Evolutionary conservation across 1,140 invertebrate genomes (phyloP).

Genomic region (Aphis craccivora): DNA sequence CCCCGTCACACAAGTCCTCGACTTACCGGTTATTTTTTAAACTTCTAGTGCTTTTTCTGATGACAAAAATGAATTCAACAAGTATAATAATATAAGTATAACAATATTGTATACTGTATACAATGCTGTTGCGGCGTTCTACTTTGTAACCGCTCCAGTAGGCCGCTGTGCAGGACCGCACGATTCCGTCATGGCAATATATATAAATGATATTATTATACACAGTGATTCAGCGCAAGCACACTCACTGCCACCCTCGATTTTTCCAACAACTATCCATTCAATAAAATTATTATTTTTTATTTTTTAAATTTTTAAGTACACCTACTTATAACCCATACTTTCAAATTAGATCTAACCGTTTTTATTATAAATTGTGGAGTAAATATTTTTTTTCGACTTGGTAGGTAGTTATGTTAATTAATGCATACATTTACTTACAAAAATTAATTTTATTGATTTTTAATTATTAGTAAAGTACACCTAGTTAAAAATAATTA

Average conservation of each 20-base stretch:
- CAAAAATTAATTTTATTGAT: too few relatives aligned
- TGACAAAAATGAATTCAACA: conserved; percentile 13
- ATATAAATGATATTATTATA: not conserved
- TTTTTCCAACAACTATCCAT: not conserved
- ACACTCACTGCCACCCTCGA: not conserved
- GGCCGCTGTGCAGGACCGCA: not conserved
- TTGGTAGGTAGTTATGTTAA: too few relatives aligned
- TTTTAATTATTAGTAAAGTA: too few relatives aligned
- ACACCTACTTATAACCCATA: not conserved
- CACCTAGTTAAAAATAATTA: too few relatives aligned
- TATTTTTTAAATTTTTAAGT: not conserved
- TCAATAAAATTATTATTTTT: not conserved
- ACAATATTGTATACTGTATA: not conserved
- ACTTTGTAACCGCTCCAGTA: conserved; percentile 12
- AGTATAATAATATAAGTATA: not conserved
- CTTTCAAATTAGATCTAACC: not conserved
- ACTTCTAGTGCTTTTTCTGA: not conserved
- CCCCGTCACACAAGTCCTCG: not conserved
- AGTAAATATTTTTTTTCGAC: too few relatives aligned
- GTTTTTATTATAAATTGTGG: not conserved
- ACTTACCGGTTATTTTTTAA: conserved; percentile 9
- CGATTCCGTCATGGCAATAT: not conserved
- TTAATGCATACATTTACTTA: too few relatives aligned
- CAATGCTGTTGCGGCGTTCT: not conserved
- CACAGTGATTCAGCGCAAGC: not conserved